Percentiles rank a stretch among this genome's conserved stretches.
Evolutionary conservation across 2,797 vertebrate genomes (phyloP).

Genomic region (Microchirus variegatus): DNA sequence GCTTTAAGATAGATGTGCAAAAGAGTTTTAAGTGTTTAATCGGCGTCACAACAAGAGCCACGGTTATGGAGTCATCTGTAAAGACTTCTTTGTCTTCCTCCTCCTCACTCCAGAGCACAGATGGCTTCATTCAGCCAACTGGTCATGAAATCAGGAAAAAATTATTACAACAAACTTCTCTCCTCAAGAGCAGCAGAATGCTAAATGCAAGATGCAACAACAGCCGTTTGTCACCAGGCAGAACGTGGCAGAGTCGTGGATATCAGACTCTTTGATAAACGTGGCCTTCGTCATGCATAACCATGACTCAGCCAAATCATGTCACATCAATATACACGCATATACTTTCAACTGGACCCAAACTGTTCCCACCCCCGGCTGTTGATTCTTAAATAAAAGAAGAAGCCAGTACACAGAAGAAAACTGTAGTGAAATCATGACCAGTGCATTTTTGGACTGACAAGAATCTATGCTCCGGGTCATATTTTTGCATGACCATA

Average conservation of each 20-base stretch:
- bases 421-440: no score
- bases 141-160: slow-evolving; percentile 34
- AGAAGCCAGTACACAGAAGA: no score
- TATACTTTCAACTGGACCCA: no score
- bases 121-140: slow-evolving; percentile 60
- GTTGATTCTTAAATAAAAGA: no score
- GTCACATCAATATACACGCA: slow-evolving; percentile 50
- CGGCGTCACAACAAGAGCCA: slow-evolving; percentile 31
- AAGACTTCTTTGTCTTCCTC: slow-evolving; percentile 46
- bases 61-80: slow-evolving; percentile 27
- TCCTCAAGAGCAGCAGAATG: slow-evolving; percentile 24
- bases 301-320: slow-evolving; percentile 49
- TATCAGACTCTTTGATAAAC: slow-evolving; percentile 48
- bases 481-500: no score
- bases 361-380: no score
- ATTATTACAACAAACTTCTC: slow-evolving; percentile 34
- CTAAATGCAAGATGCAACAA: slow-evolving; percentile 34
- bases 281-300: slow-evolving; percentile 35
- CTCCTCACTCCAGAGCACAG: slow-evolving; percentile 52
- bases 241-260: slow-evolving; percentile 13
- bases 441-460: no score
- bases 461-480: no score
- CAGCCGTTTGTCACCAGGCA: slow-evolving; percentile 20
- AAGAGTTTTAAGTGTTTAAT: slow-evolving; percentile 33
- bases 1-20: slow-evolving; percentile 23